Conservation (phyloP, 2,888 invertebrate genomes). For the Graphium colonna region DNA sequence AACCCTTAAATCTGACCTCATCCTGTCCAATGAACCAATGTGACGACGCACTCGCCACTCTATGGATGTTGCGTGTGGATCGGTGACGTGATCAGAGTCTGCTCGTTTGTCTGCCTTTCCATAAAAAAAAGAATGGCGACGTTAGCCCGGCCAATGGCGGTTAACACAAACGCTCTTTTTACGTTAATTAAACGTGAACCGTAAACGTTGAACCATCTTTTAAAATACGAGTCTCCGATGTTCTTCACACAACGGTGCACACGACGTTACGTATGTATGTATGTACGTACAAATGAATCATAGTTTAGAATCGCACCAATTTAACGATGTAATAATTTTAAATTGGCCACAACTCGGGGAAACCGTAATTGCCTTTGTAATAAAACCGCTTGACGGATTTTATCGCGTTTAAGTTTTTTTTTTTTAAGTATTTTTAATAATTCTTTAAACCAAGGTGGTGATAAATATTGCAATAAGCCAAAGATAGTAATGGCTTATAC, state of each 20-base stretch:
- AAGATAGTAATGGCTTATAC: neutral
- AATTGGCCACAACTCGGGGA: neutral
- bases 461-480: too few relatives aligned
- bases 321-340: slow-evolving; percentile 18
- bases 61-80: too few relatives aligned
- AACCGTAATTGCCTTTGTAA: slow-evolving; percentile 2
- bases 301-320: slow-evolving; percentile 11
- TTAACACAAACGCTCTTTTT: slow-evolving; percentile 76
- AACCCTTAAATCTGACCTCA: too few relatives aligned
- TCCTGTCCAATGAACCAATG: too few relatives aligned
- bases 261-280: slow-evolving; percentile 18
- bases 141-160: slow-evolving; percentile 57
- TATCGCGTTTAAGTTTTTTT: neutral
- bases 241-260: slow-evolving; percentile 59
- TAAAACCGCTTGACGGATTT: slow-evolving; percentile 1
- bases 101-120: too few relatives aligned
- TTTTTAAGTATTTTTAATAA: neutral
- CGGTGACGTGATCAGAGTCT: too few relatives aligned
- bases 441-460: too few relatives aligned
- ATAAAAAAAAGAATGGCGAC: too few relatives aligned
- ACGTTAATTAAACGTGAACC: slow-evolving; percentile 78
- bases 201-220: slow-evolving; percentile 71
- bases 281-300: slow-evolving; percentile 13
- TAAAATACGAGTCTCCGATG: slow-evolving; percentile 45
- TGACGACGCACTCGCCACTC: too few relatives aligned